Conservation (phyloP, 2,113 vertebrate genomes). For the Rhinoderma darwinii region DNA sequence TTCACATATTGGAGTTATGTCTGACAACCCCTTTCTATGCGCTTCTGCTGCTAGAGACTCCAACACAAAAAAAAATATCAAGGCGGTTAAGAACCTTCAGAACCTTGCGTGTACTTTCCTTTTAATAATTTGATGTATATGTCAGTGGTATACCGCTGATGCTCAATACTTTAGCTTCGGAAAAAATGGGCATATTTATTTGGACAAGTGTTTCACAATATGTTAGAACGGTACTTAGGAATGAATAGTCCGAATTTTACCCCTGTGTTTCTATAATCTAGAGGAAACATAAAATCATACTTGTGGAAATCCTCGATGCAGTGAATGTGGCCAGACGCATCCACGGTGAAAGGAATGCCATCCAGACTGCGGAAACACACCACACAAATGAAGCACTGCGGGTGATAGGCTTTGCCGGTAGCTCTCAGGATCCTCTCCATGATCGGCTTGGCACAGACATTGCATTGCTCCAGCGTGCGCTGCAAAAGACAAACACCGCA, state of each 20-base stretch:
- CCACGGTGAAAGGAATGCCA: conserved; percentile 97
- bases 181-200: not conserved
- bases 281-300: conserved; percentile 70
- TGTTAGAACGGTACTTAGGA: not conserved
- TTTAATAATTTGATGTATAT: not conserved
- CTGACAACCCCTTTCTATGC: not conserved
- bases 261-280: not conserved
- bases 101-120: not conserved
- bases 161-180: not conserved
- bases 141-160: not conserved
- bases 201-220: not conserved
- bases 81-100: not conserved
- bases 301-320: conserved; percentile 99
- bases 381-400: conserved; percentile 97
- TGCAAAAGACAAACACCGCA: conserved; percentile 67
- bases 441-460: conserved; percentile 91
- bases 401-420: conserved; percentile 97
- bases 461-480: conserved; percentile 97
- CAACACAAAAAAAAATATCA: not conserved
- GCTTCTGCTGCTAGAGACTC: not conserved
- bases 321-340: conserved; percentile 93
- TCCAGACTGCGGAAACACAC: conserved; percentile 95
- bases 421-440: conserved; percentile 97
- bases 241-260: not conserved
- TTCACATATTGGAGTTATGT: not conserved